phyloP scores from a whole-genome alignment of 2,113 vertebrate genomes.

The Heloderma charlesbogerti region DNA sequence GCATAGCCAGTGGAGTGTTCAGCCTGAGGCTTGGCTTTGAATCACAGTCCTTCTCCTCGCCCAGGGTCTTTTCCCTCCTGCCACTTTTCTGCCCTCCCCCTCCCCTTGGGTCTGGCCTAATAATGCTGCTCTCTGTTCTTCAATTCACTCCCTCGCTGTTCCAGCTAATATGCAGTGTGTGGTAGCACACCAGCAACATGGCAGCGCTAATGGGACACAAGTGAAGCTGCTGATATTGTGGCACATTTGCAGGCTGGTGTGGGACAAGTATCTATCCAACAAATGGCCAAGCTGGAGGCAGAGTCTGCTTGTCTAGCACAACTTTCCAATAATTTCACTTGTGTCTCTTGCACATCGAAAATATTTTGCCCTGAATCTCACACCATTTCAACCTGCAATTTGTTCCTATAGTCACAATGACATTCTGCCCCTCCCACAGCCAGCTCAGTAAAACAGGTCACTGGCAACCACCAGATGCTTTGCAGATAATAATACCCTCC shows the following conservation, averaged over 20 bases:
- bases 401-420: no score
- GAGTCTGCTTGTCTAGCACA: not conserved
- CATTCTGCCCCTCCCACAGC: not conserved
- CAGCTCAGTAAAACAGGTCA: not conserved
- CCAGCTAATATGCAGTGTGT: not conserved
- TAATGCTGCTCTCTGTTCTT: not conserved
- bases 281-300: not conserved
- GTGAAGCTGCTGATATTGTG: not conserved
- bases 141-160: not conserved
- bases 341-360: fast-evolving
- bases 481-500: not conserved
- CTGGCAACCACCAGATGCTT: not conserved
- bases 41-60: not conserved
- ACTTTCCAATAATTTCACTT: not conserved
- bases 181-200: no score
- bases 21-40: not conserved
- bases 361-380: not conserved
- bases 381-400: not conserved
- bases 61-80: not conserved
- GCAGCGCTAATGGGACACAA: not conserved
- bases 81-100: not conserved
- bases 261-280: not conserved
- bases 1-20: not conserved
- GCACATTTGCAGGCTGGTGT: not conserved
- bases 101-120: not conserved